These are phyloP conservation scores for Drosophila parabipectinata DNA, from an alignment of 1,140 invertebrate genomes.

Conservation along the genomic window DNA sequence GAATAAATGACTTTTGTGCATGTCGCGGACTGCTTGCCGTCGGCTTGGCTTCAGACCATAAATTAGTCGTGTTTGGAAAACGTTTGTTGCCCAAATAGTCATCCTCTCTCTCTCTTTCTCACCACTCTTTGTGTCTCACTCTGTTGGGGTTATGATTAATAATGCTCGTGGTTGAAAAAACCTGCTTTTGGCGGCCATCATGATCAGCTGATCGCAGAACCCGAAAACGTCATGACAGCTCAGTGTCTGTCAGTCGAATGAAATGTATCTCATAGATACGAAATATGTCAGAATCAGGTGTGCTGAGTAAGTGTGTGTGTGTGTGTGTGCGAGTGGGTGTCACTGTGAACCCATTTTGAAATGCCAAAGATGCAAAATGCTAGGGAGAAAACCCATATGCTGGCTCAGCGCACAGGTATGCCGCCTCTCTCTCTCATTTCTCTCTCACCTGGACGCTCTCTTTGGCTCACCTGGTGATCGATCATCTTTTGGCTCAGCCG, in stretches of 20 bases:
- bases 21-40: constrained; percentile 59
- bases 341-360: constrained; percentile 68
- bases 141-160: constrained; percentile 64
- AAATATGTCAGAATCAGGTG: constrained; percentile 12
- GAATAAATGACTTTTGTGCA: constrained; percentile 81
- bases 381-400: constrained; percentile 25
- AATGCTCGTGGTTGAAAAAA: constrained; percentile 56
- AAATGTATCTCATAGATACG: constrained; percentile 27
- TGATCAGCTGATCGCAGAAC: constrained; percentile 68
- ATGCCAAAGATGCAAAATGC: constrained; percentile 20
- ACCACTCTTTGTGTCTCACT: background rate
- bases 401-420: constrained; percentile 57
- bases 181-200: constrained; percentile 79
- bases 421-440: constrained; percentile 18
- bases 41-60: constrained; percentile 61
- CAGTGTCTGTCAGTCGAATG: constrained; percentile 62
- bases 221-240: constrained; percentile 53
- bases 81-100: constrained; percentile 45
- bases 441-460: constrained; percentile 14
- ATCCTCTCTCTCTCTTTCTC: constrained; percentile 1
- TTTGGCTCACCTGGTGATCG: constrained; percentile 58
- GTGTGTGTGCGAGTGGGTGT: constrained; percentile 15
- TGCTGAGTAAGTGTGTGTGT: background rate
- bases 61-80: constrained; percentile 64
- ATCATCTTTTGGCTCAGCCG: constrained; percentile 75